Conservation (phyloP, 2,797 vertebrate species). For the Malacoraja senta region DNA sequence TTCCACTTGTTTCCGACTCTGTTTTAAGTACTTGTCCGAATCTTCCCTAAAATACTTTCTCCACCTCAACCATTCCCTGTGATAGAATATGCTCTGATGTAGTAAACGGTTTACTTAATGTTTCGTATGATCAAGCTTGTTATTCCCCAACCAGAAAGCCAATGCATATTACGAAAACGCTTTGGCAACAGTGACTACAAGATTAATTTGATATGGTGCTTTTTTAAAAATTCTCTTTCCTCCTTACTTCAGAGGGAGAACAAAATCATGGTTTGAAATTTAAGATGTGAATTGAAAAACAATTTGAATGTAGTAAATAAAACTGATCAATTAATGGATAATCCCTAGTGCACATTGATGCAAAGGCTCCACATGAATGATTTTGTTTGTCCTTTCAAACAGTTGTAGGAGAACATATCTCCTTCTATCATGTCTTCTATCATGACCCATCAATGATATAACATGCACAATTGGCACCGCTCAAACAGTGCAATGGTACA, state of each 20-base stretch:
- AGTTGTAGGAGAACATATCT: not conserved
- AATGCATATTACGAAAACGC: no score
- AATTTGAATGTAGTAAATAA: not conserved
- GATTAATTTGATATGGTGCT: not conserved
- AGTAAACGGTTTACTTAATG: not conserved
- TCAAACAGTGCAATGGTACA: not conserved
- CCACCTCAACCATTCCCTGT: not conserved
- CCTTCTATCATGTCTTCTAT: no score
- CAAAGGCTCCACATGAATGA: not conserved
- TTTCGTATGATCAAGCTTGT: no score
- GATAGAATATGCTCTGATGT: not conserved
- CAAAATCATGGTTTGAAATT: not conserved
- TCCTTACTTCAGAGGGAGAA: not conserved
- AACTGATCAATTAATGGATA: not conserved
- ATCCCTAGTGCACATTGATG: not conserved
- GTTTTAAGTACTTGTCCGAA: not conserved
- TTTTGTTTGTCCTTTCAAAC: not conserved
- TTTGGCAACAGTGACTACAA: not conserved
- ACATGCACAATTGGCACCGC: not conserved
- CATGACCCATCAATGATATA: not conserved
- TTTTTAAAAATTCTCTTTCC: not conserved
- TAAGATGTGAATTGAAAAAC: not conserved
- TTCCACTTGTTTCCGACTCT: not conserved
- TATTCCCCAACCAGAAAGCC: no score
- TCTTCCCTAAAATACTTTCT: not conserved